These are phyloP conservation scores for Bothrops jararaca DNA, from an alignment of 2,113 vertebrate species.

Conservation along the genomic window DNA sequence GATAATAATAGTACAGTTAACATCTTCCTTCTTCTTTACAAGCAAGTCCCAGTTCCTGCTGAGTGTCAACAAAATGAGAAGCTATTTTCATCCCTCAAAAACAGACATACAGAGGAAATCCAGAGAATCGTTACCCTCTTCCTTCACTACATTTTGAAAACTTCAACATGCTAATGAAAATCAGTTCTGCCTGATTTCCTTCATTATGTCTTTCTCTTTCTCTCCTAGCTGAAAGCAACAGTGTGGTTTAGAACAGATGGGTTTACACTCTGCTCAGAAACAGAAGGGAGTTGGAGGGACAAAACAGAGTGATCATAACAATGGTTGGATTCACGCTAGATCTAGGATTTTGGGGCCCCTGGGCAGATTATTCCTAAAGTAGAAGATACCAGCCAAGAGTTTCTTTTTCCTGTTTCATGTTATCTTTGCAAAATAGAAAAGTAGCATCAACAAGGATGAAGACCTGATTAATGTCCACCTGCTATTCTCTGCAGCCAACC, in stretches of 20 bases:
- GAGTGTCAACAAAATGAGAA: neutral
- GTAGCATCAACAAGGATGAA: neutral
- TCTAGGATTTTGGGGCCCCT: neutral
- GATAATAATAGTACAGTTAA: neutral
- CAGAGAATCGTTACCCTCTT: neutral
- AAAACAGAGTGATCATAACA: neutral
- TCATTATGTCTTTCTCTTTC: neutral
- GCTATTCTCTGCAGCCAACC: neutral
- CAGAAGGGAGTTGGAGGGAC: neutral
- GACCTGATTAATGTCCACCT: neutral
- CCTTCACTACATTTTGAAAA: slow-evolving; percentile 3
- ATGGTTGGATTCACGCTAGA: neutral
- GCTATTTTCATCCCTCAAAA: slow-evolving; percentile 5
- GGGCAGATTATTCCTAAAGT: neutral
- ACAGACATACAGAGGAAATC: neutral
- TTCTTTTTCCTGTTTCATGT: neutral
- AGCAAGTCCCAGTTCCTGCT: neutral
- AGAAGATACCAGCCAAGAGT: neutral
- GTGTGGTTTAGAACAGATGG: neutral
- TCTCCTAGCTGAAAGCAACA: neutral
- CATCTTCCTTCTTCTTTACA: neutral
- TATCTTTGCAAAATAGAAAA: neutral
- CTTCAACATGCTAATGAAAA: slow-evolving; percentile 17
- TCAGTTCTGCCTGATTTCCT: neutral
- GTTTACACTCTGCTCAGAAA: neutral